Evolutionary conservation across 2,888 invertebrate genomes (phyloP), one percentile per base, ranked within the genome.

Genomic region (Nebria salina): DNA sequence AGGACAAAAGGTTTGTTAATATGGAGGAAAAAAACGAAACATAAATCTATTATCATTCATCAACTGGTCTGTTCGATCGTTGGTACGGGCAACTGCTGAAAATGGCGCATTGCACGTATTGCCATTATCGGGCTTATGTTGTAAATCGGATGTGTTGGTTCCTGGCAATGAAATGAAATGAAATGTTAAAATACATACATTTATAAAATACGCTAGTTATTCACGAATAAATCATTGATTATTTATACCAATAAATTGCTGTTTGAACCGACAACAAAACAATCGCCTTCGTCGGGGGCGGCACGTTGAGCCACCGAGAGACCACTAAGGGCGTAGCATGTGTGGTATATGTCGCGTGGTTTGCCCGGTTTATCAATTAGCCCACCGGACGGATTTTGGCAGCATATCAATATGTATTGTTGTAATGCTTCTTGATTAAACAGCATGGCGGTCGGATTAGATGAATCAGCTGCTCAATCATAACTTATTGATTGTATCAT

Each of bases 311-410:
- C 96, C 82, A 99, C 92, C 15, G 98, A 96, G 72, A 99, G 90
- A 3, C 99, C 99, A 89, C 98, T 97, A 73, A 99, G 90, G 0
- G 96, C 94, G 87, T 99, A 99, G 89, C 99, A 99, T 0, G 98
- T 98, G 89, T 99, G 99, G 89, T 99, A 99, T 84, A 96, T 93
- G 90, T 99, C 99, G 85, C 95, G 91, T 75, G 92, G 92, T 87
- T 97, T 98, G 86, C 95, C 96, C 79, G 99, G 99, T 89, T 99
- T 99, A 89, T 99, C 99, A 83, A 97, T 90, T 41, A 99, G 92
- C 5, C 99, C 99, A 26, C 99, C 99, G 82, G 91, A 91, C 72
- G 92, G 90, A 86, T 93, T 91, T 89, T 99, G 99, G 88, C 98
- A 98, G 87, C 98, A 98, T 73, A 97, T 91, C 83, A 99, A 90